Percentiles rank a stretch among this genome's conserved stretches.
These are phyloP conservation scores for Boulengeromyrus knoepffleri DNA, from an alignment of 2,113 vertebrate genomes.

Conservation along the genomic window DNA sequence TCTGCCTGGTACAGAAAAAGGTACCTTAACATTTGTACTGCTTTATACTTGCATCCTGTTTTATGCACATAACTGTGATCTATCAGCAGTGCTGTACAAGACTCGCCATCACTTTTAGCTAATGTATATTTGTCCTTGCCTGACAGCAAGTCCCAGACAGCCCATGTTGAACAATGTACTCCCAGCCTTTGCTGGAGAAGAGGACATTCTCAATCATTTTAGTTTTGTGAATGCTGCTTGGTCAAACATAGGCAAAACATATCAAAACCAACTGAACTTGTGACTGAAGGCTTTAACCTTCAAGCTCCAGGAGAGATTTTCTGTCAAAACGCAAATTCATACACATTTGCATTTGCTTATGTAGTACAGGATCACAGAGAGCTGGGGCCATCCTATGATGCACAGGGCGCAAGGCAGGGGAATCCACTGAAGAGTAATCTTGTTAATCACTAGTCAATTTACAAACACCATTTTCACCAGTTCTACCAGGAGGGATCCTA, in stretches of 20 bases:
- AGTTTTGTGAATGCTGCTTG: neutral
- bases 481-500: neutral
- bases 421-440: neutral
- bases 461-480: neutral
- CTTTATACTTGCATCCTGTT: neutral
- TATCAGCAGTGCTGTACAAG: neutral
- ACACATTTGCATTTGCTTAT: neutral
- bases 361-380: neutral
- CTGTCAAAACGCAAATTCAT: neutral
- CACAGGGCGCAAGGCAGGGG: neutral
- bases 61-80: neutral
- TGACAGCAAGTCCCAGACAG: neutral
- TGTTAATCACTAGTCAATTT: neutral
- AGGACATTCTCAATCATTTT: neutral
- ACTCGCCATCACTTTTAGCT: neutral
- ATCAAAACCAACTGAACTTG: neutral
- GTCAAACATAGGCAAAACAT: neutral
- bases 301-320: neutral
- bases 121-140: slow-evolving; percentile 6
- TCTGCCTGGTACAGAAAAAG: neutral
- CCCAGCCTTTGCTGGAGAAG: neutral
- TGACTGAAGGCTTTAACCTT: neutral
- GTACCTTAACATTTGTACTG: neutral
- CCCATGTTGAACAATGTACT: neutral
- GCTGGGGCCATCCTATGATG: neutral